Base-by-base conservation (phyloP, 2,888 invertebrate genomes). In the Stenichneumon culpator region DNA sequence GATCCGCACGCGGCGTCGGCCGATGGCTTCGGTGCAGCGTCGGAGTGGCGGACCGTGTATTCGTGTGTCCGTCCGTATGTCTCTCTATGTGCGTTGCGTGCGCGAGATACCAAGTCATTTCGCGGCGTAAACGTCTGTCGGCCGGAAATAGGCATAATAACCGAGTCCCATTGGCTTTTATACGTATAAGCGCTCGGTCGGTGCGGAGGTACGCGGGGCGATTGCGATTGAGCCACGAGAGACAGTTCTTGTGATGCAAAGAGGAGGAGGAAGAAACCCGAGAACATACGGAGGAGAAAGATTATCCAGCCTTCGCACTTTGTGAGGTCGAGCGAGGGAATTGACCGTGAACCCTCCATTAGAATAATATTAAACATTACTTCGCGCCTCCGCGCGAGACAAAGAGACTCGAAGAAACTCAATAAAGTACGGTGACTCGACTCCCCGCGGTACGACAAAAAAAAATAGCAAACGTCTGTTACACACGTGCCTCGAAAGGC, bases 91-190 rank as follows among this genome's bases (percentile, higher is more conserved):
- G 28, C 39, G 39, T 39, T 75, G 44, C 39, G 32, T 72, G 54
- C 50, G 32, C 19, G 57, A 77, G 63, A 78, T 57, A 86, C 28
- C 78, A 69, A 79, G 73, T 72, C 77, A 86, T 82, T 87, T 83
- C 84, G 63, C 72, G 79, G 75, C 73, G 82, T 82, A 74, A 86
- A 68, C 63, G 79, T 86, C 81, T 83, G 72, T 28, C 87, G 88
- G 88, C 88, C 92, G 92, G 92, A 92, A 92, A 91, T 90, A 90
- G 88, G 88, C 88, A 90, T 90, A 91, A 92, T 91, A 90, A 91
- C 87, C 88, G 89, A 90, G 89, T 88, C 87, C 83, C 90, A 90
- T 90, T 89, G 88, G 83, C 86, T 79, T 87, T 22, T 22, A 65
- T 65, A 47, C 39, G 73, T 60, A 70, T 16, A 44, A 9, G 47